Base-by-base conservation (phyloP, 2,888 invertebrate species). In the Sinelater perroti region DNA sequence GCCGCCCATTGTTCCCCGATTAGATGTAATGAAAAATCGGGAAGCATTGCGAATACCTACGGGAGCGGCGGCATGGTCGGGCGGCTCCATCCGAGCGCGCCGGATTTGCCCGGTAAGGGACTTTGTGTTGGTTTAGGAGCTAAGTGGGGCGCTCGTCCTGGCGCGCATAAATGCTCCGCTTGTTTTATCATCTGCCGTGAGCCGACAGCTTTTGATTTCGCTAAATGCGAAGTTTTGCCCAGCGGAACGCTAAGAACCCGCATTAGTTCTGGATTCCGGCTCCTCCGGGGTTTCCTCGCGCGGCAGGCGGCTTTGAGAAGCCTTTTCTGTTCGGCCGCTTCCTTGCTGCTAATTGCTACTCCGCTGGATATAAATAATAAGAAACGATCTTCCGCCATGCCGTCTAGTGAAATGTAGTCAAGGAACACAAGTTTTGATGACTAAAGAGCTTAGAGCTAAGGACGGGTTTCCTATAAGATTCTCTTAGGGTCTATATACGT, bases 21-120 rank as follows among this genome's bases (percentile, higher is more conserved):
- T 60, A 60, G 53, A 53, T 54, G 60, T 56, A 60, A 60, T 60
- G 60, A 60, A 60, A 60, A 60, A 60, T 60, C 52, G 60, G 56
- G 52, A 60, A 60, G 60, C 56, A 60, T 60, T 60, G 60, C 36
- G 58, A 58, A 59, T 59, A 59, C 59, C 59, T 55, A 59, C 59
- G 59, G 55, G 59, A 59, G 54, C 50, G 30, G 30, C 46, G 55
- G 31, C 55, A 59, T 59, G 59, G 54, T 59, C 52, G 59, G 55
- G 59, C 55, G 50, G 59, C 45, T 59, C 51, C 55, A 55, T 59
- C 55, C 55, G 51, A 59, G 50, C 31, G 44, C 51, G 59, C 55
- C 24, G 59, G 59, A 59, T 59, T 59, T 59, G 59, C 59, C 52
- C 46, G 44, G 59, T 55, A 59, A 59, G 59, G 54, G 55, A 54